Percentiles rank a stretch among this genome's conserved stretches.
Conservation (phyloP, 92 coral and sea anemone species). For the Paramuricea clavata region DNA sequence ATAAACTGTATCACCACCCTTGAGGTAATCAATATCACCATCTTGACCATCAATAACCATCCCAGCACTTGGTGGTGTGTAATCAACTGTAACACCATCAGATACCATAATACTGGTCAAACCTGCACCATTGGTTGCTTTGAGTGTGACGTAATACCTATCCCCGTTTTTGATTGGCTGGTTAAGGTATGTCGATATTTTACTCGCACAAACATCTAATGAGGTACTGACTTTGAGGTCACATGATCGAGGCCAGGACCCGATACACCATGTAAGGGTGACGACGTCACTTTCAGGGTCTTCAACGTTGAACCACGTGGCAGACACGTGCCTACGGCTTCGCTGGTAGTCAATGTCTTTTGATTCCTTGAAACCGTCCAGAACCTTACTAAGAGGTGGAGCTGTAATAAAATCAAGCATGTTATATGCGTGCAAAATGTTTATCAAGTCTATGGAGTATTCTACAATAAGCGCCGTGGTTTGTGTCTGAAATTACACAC, state of each 20-base stretch:
- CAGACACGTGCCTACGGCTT: slow-evolving; percentile 72
- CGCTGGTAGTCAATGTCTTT: slow-evolving; percentile 80
- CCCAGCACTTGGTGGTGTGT: slow-evolving; percentile 84
- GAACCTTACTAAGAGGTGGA: slow-evolving; percentile 62
- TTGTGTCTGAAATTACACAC: no score
- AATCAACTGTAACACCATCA: slow-evolving; percentile 89
- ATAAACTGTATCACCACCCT: slow-evolving; percentile 58
- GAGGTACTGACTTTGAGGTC: slow-evolving; percentile 59
- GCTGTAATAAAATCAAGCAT: slow-evolving; percentile 40
- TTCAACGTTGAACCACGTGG: slow-evolving; percentile 82
- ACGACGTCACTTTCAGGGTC: slow-evolving; percentile 94
- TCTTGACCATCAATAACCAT: slow-evolving; percentile 76
- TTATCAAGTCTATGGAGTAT: no score
- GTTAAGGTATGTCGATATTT: slow-evolving; percentile 61
- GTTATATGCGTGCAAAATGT: slow-evolving; percentile 47
- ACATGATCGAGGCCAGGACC: slow-evolving; percentile 76
- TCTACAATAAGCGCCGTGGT: no score
- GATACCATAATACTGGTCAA: slow-evolving; percentile 70
- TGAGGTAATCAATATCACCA: slow-evolving; percentile 62
- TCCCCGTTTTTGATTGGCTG: slow-evolving; percentile 76
- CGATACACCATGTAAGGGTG: slow-evolving; percentile 86
- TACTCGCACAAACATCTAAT: slow-evolving; percentile 52
- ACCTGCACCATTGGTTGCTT: slow-evolving; percentile 94
- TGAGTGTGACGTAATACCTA: slow-evolving; percentile 77
- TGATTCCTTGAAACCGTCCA: slow-evolving; percentile 75